A percentile compares a stretch with the other conserved stretches of the same genome.
Conservation (phyloP, 1,140 invertebrate genomes). For the Microplitis demolitor region DNA sequence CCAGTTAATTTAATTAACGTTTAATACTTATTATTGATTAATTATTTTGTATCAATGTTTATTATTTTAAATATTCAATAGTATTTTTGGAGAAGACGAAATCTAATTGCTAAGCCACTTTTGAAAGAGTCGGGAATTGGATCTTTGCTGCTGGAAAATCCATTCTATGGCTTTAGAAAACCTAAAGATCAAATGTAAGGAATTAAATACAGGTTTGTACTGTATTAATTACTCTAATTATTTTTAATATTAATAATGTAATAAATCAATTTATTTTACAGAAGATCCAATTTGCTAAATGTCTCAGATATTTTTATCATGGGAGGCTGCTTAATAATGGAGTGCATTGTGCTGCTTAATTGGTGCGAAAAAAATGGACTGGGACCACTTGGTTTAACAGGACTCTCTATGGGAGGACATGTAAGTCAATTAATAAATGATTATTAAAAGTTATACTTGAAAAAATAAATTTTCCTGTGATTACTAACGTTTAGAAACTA, state of each 20-base stretch:
- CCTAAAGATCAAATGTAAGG: constrained; percentile 89
- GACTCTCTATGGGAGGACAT: constrained; percentile 99
- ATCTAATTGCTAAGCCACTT: constrained; percentile 88
- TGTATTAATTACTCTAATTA: background rate
- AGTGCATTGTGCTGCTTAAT: constrained; percentile 89
- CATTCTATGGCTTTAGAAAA: constrained; percentile 93
- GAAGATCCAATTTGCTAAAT: constrained; percentile 90
- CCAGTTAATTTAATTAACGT: background rate
- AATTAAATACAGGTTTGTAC: constrained; percentile 41
- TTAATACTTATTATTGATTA: too few species aligned
- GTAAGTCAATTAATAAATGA: constrained; percentile 65
- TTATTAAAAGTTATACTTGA: background rate
- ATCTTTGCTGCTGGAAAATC: constrained; percentile 95
- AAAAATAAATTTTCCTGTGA: too few species aligned
- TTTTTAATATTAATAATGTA: constrained; percentile 9
- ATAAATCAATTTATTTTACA: constrained; percentile 52
- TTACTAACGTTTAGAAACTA: too few species aligned
- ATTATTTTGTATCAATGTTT: too few species aligned
- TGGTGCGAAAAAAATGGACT: constrained; percentile 90
- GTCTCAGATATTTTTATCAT: constrained; percentile 99
- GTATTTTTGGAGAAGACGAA: constrained; percentile 90
- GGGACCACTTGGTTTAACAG: constrained; percentile 90
- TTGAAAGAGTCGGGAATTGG: constrained; percentile 89
- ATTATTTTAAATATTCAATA: constrained; percentile 57
- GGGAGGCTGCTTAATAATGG: constrained; percentile 95